These are phyloP conservation scores for Diaprepes abbreviatus DNA, from an alignment of 2,888 invertebrate species.

Conservation along the genomic window DNA sequence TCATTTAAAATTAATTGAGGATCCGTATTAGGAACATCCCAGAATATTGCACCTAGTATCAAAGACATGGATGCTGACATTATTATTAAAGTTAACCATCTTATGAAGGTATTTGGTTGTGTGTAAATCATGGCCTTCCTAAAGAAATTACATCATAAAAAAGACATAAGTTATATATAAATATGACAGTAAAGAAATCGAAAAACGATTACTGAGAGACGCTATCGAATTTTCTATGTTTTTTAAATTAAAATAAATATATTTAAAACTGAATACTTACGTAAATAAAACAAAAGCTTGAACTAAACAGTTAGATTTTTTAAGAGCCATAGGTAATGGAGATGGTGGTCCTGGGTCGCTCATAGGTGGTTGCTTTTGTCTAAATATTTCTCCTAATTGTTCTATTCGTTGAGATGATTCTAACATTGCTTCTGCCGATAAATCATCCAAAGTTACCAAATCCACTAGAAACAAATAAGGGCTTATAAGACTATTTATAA, in stretches of 20 bases:
- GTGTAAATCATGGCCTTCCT: conserved; percentile 82
- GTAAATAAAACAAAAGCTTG: conserved; percentile 80
- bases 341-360: conserved; percentile 85
- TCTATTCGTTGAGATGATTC: conserved; percentile 95
- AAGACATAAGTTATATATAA: no score
- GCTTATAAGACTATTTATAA: no score
- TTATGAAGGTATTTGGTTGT: conserved; percentile 86
- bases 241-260: no score
- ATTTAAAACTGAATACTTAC: no score
- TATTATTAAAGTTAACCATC: conserved; percentile 83
- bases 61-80: conserved; percentile 87
- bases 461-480: conserved; percentile 77
- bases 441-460: conserved; percentile 91
- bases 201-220: no score
- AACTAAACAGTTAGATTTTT: conserved; percentile 75
- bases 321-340: conserved; percentile 77
- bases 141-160: no score
- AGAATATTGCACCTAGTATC: conserved; percentile 88
- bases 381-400: conserved; percentile 86
- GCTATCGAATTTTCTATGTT: no score
- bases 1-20: conserved; percentile 81
- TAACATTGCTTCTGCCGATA: conserved; percentile 93
- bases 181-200: no score
- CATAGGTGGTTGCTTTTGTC: conserved; percentile 75
- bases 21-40: conserved; percentile 87